phyloP scores from a whole-genome alignment of 2,113 vertebrate genomes.

The Spea bombifrons region DNA sequence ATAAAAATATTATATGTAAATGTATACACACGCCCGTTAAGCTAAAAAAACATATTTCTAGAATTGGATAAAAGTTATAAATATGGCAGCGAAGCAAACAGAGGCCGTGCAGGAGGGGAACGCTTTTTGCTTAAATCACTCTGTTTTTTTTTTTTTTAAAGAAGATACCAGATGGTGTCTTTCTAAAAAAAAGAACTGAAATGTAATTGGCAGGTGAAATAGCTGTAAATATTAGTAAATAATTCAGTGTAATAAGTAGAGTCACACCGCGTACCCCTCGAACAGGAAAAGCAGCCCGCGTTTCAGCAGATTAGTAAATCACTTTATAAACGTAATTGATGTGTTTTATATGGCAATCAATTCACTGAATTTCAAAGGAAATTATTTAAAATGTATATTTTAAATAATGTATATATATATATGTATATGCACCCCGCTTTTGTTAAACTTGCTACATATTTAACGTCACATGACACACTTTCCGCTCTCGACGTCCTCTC shows the following conservation, averaged over 20 bases:
- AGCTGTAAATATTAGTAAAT: slow-evolving; percentile 25
- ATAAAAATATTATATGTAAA: too few relatives aligned
- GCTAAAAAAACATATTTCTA: background rate
- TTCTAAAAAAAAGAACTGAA: background rate
- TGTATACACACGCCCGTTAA: too few relatives aligned
- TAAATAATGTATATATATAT: too few relatives aligned
- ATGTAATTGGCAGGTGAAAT: slow-evolving; percentile 6
- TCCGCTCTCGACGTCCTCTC: too few relatives aligned
- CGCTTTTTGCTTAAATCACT: background rate
- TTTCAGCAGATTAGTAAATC: too few relatives aligned
- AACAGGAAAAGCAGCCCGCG: too few relatives aligned
- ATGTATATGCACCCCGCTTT: background rate
- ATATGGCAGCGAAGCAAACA: background rate
- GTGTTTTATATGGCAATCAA: too few relatives aligned
- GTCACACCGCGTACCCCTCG: background rate
- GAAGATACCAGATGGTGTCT: slow-evolving; percentile 14
- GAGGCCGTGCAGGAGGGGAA: background rate
- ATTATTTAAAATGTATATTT: background rate
- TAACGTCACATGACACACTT: too few relatives aligned
- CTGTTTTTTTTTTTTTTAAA: background rate
- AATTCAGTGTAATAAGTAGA: slow-evolving; percentile 11
- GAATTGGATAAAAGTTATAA: background rate
- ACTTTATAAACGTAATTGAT: too few relatives aligned
- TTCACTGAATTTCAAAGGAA: background rate
- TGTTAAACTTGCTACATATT: too few relatives aligned